Percentiles rank a stretch among this genome's conserved stretches.
These are phyloP conservation scores for Hemibagrus wyckioides DNA, from an alignment of 2,113 vertebrate genomes.

Conservation along the genomic window DNA sequence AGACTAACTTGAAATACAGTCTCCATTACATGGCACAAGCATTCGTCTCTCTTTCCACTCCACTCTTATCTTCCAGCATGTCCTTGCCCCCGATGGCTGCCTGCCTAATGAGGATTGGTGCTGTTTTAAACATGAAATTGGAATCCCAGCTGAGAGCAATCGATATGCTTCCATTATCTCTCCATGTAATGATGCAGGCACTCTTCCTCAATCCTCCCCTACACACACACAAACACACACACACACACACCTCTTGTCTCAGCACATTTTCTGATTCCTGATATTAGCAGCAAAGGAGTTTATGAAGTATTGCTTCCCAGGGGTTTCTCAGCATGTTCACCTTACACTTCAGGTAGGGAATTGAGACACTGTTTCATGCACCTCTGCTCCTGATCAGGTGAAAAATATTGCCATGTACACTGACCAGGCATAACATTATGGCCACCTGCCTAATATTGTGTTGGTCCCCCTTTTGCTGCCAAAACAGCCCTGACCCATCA, in stretches of 20 bases:
- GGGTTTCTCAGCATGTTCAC: conserved; percentile 63
- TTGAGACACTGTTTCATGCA: conserved; percentile 6
- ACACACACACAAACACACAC: neutral
- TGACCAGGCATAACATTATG: too few species aligned
- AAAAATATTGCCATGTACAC: neutral
- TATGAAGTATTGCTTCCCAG: conserved; percentile 80
- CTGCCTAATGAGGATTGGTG: conserved; percentile 78
- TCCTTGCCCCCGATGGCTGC: conserved; percentile 43
- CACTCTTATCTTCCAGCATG: conserved; percentile 16
- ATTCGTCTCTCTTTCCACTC: conserved; percentile 22
- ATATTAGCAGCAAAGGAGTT: conserved; percentile 76
- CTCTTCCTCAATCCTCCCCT: conserved; percentile 18
- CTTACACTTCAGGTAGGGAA: conserved; percentile 36
- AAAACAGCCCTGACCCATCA: too few species aligned
- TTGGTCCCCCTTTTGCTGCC: too few species aligned
- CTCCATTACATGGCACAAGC: neutral
- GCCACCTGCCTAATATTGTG: too few species aligned
- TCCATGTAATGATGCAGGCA: conserved; percentile 72
- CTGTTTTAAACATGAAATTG: conserved; percentile 82
- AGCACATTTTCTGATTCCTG: conserved; percentile 71
- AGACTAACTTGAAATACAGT: conserved; percentile 14
- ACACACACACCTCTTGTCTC: conserved; percentile 63
- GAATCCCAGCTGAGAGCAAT: conserved; percentile 68
- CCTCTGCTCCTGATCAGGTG: neutral
- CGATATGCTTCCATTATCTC: conserved; percentile 78